Base-by-base conservation (phyloP, 2,113 vertebrate genomes). In the Andinoacara biseriatus region DNA sequence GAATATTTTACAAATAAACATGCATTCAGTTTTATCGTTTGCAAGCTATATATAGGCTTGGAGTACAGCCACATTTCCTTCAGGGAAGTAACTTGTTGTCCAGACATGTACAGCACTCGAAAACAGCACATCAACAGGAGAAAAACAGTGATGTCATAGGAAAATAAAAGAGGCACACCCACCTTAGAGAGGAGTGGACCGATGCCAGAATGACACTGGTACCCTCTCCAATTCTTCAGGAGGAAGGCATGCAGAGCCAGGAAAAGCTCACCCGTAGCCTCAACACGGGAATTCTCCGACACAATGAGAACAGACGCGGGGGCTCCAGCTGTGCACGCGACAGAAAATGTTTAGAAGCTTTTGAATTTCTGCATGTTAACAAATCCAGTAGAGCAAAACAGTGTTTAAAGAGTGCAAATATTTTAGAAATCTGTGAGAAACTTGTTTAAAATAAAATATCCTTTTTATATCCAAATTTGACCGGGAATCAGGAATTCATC, bases 141-240 rank as follows among this genome's bases (percentile, higher is more conserved):
- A 75, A 86, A 79, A 87, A 72, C 81, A 85, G 76, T 88, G 84
- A 86, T 81, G 74, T 93, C 90, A 89, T 87, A 84, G 84, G 84
- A 85, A 86, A 78, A 59, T 67, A 58, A 81, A 88, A 62, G 17
- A 79, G 74, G 14, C 81, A 75, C 88, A 76, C 87, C 79, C 89
- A 83, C 67, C 83, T 74, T 72, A 49, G 65, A 78, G 31, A 3
- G 15, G 17, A 76, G 61, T n/a, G 1, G 1, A 31, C 60, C 14
- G 26, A 74, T 17, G 77, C 29, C 87, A 33, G 62, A 33, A 18
- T 24, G 78, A 77, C 8, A 24, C 78, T 65, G 8, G 58, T 58
- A n/a, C 59, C 76, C 1, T 79, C 76, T 79, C 54, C 18, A 6
- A 26, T 54, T 60, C 67, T 79, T 72, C 62, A 49, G 13, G 26